Percentiles rank a stretch among this genome's conserved stretches.
These are phyloP conservation scores for Nannoperca obscura DNA, from an alignment of 2,797 vertebrate genomes.

Conservation along the genomic window DNA sequence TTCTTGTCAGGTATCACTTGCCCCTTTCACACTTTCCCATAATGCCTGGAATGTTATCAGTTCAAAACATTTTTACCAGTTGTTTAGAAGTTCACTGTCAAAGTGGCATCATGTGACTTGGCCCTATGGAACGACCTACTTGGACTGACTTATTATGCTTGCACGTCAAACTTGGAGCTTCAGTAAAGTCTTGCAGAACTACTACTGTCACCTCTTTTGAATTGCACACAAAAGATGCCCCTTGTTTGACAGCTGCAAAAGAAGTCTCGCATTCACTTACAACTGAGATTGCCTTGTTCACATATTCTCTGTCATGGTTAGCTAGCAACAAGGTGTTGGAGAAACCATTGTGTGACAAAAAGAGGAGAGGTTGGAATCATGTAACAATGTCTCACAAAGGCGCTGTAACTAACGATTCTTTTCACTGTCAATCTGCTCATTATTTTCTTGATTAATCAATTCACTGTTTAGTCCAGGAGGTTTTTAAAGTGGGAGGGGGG, in stretches of 20 bases:
- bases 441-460: not conserved
- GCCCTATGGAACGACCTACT: not conserved
- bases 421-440: not conserved
- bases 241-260: not conserved
- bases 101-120: not conserved
- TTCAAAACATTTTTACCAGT: constrained; percentile 15
- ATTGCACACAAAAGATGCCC: constrained; percentile 5
- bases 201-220: constrained; percentile 14
- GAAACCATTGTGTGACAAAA: not conserved
- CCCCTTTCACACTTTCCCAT: not conserved
- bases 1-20: constrained; percentile 24
- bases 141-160: not conserved
- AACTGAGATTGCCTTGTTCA: constrained; percentile 4
- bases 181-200: not conserved
- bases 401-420: not conserved
- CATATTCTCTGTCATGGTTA: constrained; percentile 3
- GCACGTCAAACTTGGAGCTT: not conserved
- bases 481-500: no score
- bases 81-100: constrained; percentile 9
- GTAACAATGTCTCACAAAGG: not conserved
- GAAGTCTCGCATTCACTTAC: constrained; percentile 5
- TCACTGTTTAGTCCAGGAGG: not conserved
- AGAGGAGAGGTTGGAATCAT: not conserved
- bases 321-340: not conserved
- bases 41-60: constrained; percentile 1